Percentiles rank a stretch among this genome's conserved stretches.
Evolutionary conservation across 2,797 vertebrate species (phyloP).

Genomic region (Sphenopsis melanotis): DNA sequence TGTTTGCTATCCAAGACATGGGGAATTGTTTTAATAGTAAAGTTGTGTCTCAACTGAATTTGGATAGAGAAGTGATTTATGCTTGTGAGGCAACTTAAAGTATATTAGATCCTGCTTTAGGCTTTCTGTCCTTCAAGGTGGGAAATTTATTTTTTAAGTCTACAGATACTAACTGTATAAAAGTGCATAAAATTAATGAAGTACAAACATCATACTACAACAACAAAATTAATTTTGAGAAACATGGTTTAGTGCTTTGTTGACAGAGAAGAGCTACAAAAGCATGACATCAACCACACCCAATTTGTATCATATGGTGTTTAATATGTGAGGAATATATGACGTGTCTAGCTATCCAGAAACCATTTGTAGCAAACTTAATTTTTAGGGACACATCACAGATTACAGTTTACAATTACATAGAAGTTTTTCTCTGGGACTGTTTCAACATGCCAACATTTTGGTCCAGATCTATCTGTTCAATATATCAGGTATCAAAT

Average conservation of each 20-base stretch:
- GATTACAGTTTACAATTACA: neutral
- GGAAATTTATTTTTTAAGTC: conserved; percentile 35
- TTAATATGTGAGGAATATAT: neutral
- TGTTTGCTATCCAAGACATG: conserved; percentile 38
- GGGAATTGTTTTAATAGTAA: conserved; percentile 44
- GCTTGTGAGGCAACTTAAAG: neutral
- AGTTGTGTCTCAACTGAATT: conserved; percentile 3
- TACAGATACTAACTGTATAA: neutral
- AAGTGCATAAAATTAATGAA: neutral
- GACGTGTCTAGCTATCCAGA: neutral
- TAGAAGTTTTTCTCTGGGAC: neutral
- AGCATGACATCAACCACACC: neutral
- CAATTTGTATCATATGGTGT: neutral
- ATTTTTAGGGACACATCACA: neutral
- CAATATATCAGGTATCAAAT: neutral
- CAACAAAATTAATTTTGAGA: neutral
- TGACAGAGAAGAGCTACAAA: neutral
- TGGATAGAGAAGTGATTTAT: neutral
- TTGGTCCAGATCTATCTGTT: neutral
- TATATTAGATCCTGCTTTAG: conserved; percentile 11
- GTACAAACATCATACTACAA: neutral
- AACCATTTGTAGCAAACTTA: neutral
- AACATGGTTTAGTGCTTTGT: neutral
- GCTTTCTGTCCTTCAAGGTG: neutral
- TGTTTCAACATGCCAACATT: neutral